These are phyloP conservation scores for Spea bombifrons DNA, from an alignment of 2,113 vertebrate species.

Conservation along the genomic window DNA sequence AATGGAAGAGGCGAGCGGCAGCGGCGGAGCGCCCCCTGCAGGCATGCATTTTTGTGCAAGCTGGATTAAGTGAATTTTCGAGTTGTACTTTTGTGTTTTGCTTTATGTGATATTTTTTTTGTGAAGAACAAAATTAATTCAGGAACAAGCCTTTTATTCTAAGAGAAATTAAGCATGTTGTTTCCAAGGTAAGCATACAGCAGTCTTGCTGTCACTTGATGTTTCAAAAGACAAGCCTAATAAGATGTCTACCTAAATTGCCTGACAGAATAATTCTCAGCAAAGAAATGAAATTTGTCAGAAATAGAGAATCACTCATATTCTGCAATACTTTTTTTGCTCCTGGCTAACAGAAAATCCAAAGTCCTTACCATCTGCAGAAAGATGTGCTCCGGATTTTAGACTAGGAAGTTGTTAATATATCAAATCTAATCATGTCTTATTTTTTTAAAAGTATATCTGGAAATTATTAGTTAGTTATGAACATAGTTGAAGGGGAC, in stretches of 20 bases:
- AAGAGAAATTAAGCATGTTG: slow-evolving; percentile 32
- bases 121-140: not conserved
- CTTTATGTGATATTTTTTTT: no score
- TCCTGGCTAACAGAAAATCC: slow-evolving; percentile 40
- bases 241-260: slow-evolving; percentile 41
- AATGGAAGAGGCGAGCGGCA: no score
- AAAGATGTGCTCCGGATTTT: slow-evolving; percentile 40
- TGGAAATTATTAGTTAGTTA: slow-evolving; percentile 26
- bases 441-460: slow-evolving; percentile 16
- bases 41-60: no score
- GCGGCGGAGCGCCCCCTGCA: no score
- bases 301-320: slow-evolving; percentile 33
- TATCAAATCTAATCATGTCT: slow-evolving; percentile 43
- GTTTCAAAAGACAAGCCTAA: slow-evolving; percentile 40
- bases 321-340: slow-evolving; percentile 32
- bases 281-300: slow-evolving; percentile 42
- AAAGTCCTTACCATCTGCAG: slow-evolving; percentile 42
- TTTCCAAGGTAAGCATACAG: slow-evolving; percentile 36
- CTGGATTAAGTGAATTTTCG: no score
- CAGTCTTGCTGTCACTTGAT: slow-evolving; percentile 42
- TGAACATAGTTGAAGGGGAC: slow-evolving; percentile 29
- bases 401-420: slow-evolving; percentile 44
- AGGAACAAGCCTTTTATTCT: slow-evolving; percentile 7
- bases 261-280: slow-evolving; percentile 40
- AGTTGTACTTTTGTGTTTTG: no score